Evolutionary conservation across 2,888 invertebrate genomes (phyloP).

Genomic region (Tyria jacobaeae): DNA sequence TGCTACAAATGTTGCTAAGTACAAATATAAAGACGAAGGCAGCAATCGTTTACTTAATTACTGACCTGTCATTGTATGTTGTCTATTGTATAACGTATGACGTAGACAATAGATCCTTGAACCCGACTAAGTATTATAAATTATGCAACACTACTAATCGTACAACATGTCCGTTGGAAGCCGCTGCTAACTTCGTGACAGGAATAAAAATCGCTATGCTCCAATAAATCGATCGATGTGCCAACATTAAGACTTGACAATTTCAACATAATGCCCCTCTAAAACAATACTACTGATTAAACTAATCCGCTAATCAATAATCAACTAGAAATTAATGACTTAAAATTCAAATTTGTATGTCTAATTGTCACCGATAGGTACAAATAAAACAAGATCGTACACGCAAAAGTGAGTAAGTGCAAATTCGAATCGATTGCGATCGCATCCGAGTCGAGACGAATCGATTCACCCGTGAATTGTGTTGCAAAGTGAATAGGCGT

Average conservation of each 20-base stretch:
- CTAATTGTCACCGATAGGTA: slow-evolving; percentile 56
- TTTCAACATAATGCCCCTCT: slow-evolving; percentile 72
- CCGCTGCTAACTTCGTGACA: slow-evolving; percentile 67
- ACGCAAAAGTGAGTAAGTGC: slow-evolving; percentile 66
- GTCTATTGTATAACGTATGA: slow-evolving; percentile 50
- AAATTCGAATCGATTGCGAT: slow-evolving; percentile 70
- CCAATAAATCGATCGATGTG: slow-evolving; percentile 81
- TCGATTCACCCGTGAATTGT: slow-evolving; percentile 76
- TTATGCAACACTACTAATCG: slow-evolving; percentile 72
- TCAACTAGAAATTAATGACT: slow-evolving; percentile 61
- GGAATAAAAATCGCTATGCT: slow-evolving; percentile 81
- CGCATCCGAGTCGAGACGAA: slow-evolving; percentile 70
- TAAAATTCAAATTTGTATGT: slow-evolving; percentile 61
- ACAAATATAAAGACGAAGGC: slow-evolving; percentile 14
- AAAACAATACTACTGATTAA: slow-evolving; percentile 77
- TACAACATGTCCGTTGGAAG: slow-evolving; percentile 67
- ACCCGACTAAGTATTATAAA: slow-evolving; percentile 61
- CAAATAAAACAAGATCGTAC: slow-evolving; percentile 68
- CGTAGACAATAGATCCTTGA: slow-evolving; percentile 61
- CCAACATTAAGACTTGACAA: slow-evolving; percentile 71
- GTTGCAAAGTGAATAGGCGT: slow-evolving; percentile 74
- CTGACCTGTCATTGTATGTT: slow-evolving; percentile 46
- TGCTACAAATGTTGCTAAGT: neutral
- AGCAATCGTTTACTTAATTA: slow-evolving; percentile 39
- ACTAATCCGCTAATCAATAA: slow-evolving; percentile 57